A percentile compares a stretch with the other conserved stretches of the same genome.
Conservation (phyloP, 2,797 vertebrate genomes). For the Lophotriccus pileatus region DNA sequence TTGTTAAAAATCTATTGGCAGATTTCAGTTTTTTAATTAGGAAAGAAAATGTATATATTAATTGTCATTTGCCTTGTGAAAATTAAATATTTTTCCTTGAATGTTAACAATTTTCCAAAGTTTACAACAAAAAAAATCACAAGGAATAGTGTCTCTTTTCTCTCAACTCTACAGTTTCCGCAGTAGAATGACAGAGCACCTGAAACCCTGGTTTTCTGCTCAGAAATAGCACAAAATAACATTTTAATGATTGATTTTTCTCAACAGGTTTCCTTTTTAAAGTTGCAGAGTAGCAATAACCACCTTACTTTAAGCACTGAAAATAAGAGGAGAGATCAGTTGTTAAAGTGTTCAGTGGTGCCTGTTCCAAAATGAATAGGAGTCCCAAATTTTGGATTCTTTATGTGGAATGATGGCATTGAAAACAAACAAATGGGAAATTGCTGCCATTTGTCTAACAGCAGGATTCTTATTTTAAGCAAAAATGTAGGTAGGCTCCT, state of each 20-base stretch:
- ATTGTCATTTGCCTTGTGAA: not conserved
- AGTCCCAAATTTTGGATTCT: not conserved
- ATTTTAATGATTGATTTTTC: not conserved
- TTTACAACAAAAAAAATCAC: not conserved
- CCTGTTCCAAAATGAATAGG: constrained; percentile 42
- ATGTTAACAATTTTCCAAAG: not conserved
- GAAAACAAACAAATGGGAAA: not conserved
- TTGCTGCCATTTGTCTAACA: not conserved
- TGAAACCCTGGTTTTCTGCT: not conserved
- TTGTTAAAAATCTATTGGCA: not conserved
- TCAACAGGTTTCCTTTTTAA: not conserved
- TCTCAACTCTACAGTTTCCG: not conserved
- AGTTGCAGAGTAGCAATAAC: constrained; percentile 55
- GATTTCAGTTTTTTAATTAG: not conserved
- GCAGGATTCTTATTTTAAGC: not conserved
- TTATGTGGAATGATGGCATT: not conserved
- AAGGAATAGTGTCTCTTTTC: not conserved
- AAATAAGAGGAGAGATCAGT: not conserved
- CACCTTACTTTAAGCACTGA: constrained; percentile 35
- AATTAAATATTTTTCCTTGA: not conserved
- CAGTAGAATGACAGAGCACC: not conserved
- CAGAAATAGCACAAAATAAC: not conserved
- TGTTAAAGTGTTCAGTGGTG: not conserved
- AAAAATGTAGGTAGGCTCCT: not conserved
- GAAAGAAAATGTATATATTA: not conserved